Conservation (phyloP, 2,888 invertebrate species). For the Orchesella flavescens region DNA sequence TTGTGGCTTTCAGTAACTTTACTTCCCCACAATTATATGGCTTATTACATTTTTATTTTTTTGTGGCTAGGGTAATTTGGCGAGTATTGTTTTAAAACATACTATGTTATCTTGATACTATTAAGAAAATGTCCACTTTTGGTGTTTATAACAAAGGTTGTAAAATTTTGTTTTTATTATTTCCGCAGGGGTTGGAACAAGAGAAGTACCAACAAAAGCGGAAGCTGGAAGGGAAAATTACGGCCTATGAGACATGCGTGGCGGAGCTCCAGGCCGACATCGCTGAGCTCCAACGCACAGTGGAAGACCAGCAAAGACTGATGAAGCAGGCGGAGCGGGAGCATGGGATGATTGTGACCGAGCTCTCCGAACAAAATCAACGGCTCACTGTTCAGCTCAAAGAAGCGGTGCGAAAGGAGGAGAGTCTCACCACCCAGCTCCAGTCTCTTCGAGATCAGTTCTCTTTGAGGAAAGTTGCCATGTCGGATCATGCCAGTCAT, state of each 20-base stretch:
- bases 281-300: conserved; percentile 84
- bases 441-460: conserved; percentile 89
- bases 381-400: conserved; percentile 89
- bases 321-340: conserved; percentile 78
- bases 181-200: conserved; percentile 89
- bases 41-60: no score
- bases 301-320: conserved; percentile 77
- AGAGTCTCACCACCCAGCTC: conserved; percentile 85
- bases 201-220: conserved; percentile 91
- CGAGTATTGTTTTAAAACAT: no score
- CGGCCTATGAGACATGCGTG: conserved; percentile 90
- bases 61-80: no score
- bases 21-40: no score
- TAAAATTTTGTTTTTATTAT: conserved; percentile 1
- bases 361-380: conserved; percentile 91
- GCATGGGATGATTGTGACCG: conserved; percentile 85
- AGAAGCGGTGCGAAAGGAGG: conserved; percentile 83
- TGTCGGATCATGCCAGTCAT: conserved; percentile 91
- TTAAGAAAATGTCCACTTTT: no score
- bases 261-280: conserved; percentile 92
- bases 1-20: no score
- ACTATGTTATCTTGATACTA: no score
- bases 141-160: background rate
- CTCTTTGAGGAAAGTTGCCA: conserved; percentile 84
- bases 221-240: conserved; percentile 87